Percentiles rank a stretch among this genome's conserved stretches.
Evolutionary conservation across 1,140 invertebrate species (phyloP).

Genomic region (Sycobia sp.): DNA sequence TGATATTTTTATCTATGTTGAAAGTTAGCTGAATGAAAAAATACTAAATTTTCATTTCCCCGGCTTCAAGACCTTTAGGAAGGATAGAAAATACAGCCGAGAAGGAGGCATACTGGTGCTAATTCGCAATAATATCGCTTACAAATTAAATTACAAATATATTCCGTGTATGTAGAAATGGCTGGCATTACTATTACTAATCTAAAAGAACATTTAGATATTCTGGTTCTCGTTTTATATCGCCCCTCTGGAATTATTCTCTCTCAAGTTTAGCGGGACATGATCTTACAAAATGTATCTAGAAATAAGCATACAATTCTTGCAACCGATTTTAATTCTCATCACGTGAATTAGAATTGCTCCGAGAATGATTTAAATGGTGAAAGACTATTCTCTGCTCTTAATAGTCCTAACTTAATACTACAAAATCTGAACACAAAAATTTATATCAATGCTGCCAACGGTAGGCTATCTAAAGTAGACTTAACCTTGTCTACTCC

Average conservation of each 20-base stretch:
- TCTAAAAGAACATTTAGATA: too few species aligned
- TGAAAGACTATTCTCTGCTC: not conserved
- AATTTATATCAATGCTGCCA: not conserved
- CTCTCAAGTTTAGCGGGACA: too few species aligned
- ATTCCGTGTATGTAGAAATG: not conserved
- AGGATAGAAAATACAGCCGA: not conserved
- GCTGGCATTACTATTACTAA: not conserved
- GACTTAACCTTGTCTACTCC: not conserved
- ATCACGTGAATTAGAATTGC: constrained; percentile 5
- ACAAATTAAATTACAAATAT: not conserved
- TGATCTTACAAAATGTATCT: too few species aligned
- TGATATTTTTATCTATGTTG: constrained; percentile 14
- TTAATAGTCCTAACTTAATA: not conserved
- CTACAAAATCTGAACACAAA: not conserved
- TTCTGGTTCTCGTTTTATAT: not conserved
- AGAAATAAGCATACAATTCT: not conserved
- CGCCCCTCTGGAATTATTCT: not conserved
- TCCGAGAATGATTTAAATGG: not conserved
- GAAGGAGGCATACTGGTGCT: not conserved
- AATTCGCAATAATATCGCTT: too few species aligned
- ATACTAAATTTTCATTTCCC: not conserved
- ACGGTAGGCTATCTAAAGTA: not conserved
- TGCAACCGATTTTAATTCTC: constrained; percentile 13
- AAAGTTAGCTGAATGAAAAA: constrained; percentile 4
- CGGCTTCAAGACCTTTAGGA: not conserved